Evolutionary conservation across 2,113 vertebrate species (phyloP), one percentile per base, ranked within the genome.

Genomic region (Sceloporus tristichus): DNA sequence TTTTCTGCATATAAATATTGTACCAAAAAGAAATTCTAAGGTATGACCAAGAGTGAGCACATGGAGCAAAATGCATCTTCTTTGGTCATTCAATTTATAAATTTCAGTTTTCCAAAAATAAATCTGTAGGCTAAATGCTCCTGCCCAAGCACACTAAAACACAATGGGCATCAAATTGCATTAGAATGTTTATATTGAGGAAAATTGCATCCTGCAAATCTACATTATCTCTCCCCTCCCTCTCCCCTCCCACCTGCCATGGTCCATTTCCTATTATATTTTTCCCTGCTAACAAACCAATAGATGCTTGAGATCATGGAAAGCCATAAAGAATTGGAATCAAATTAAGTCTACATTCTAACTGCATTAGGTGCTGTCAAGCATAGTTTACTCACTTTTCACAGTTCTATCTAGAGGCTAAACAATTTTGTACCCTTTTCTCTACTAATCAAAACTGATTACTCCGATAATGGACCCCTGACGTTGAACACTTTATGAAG

Each of bases 191-290:
- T 98, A 97, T 98, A 98, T 97, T 97, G 98, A 98, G 96, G 97
- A 95, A 98, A 98, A 98, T 98, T 98, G 97, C 97, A 98, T 98
- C 97, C 97, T 98, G 98, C 97, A 98, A 98, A 98, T 97, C 96
- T 97, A 96, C 98, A 98, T 98, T 97, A 97, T 97, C 97, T 97
- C 92, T 96, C 94, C 90, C 90, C 93, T 97, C 98, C 97, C 92
- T 95, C 94, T 95, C 89, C 91, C 94, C 94, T 93, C 94, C 94
- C 94, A 95, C 91, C 91, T 94, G 96, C 96, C 91, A 89, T 38
- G 94, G 95, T 96, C 97, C 97, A 98, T 98, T 98, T 96, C 96
- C 95, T 95, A 94, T 95, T 96, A 97, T 97, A 98, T 97, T 97
- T 97, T 97, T 97, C 16, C 34, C 66, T 54, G 62, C 96, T 96